Evolutionary conservation across 2,888 invertebrate species (phyloP), one percentile per base, ranked within the genome.

Genomic region (Cheilosia grossa): DNA sequence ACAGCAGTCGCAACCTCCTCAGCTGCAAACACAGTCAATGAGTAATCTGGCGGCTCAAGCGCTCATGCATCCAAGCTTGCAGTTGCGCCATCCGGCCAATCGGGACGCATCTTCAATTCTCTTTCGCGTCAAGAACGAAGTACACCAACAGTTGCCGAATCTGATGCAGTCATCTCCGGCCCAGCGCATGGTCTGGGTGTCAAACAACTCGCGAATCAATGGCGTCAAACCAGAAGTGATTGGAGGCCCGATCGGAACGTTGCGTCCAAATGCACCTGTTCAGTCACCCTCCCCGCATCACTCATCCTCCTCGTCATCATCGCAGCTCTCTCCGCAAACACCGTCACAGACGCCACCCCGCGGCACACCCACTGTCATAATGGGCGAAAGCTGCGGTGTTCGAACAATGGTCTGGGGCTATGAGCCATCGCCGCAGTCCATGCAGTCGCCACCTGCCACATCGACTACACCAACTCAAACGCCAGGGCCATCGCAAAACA

Each of bases 311-410:
- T 91, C 91, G 6, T 91, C 91, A 49, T 91, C 91, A 79, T 90
- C 88, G 87, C 92, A 92, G 83, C 87, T 92, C 21, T 91, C 91
- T 53, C 91, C 92, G 19, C 91, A 91, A 87, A 91, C 92, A 89
- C 90, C 92, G 86, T 91, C 91, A 27, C 92, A 91, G 88, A 91
- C 91, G 33, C 91, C 92, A 81, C 91, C 92, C 5, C 94, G 93
- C 89, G 95, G 91, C 89, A 96, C 97, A 64, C 97, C 98, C 37
- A 96, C 97, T 59, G 97, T 97, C 86, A 97, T 98, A 88, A 97
- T 98, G 97, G 97, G 97, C 61, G 97, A 98, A 92, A 97, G 97
- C 47, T 98, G 97, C 70, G 97, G 97, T 51, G 97, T 98, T 0
- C 93, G 95, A 58, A 94, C 94, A 27, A 94, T 94, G 94, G 94